A percentile compares a stretch with the other conserved stretches of the same genome.
phyloP scores from a whole-genome alignment of 2,888 invertebrate species.

The Panzeria rudis region DNA sequence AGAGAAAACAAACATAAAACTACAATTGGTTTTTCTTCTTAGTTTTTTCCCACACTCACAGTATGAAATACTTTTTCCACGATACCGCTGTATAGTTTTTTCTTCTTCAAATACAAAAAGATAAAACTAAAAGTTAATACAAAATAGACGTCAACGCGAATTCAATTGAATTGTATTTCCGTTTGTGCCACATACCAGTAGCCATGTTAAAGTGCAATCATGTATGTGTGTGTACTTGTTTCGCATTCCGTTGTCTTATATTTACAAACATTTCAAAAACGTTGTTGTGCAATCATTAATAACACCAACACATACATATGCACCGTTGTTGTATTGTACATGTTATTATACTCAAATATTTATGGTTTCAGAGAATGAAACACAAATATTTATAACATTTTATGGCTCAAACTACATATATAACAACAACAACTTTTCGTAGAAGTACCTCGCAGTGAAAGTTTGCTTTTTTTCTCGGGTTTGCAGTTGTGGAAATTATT shows the following conservation, averaged over 20 bases:
- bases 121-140: slow-evolving; percentile 55
- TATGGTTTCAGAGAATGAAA: slow-evolving; percentile 32
- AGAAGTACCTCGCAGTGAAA: slow-evolving; percentile 49
- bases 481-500: neutral
- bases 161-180: slow-evolving; percentile 81
- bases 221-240: neutral
- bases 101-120: neutral
- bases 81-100: slow-evolving; percentile 8
- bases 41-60: slow-evolving; percentile 7
- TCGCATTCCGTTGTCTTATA: slow-evolving; percentile 22
- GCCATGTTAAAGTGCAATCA: neutral
- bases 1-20: slow-evolving; percentile 68
- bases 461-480: slow-evolving; percentile 11
- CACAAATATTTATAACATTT: slow-evolving; percentile 50
- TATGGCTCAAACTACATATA: slow-evolving; percentile 39
- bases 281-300: slow-evolving; percentile 36
- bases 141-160: slow-evolving; percentile 62
- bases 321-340: slow-evolving; percentile 17
- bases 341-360: slow-evolving; percentile 29
- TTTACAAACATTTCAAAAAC: slow-evolving; percentile 5
- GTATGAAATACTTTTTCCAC: neutral
- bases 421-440: neutral
- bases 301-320: slow-evolving; percentile 24
- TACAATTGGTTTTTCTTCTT: slow-evolving; percentile 59
- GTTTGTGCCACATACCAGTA: slow-evolving; percentile 79